Percentiles rank a stretch among this genome's conserved stretches.
phyloP scores from a whole-genome alignment of 2,888 invertebrate genomes.

The Trypoxylon attenuatum region DNA sequence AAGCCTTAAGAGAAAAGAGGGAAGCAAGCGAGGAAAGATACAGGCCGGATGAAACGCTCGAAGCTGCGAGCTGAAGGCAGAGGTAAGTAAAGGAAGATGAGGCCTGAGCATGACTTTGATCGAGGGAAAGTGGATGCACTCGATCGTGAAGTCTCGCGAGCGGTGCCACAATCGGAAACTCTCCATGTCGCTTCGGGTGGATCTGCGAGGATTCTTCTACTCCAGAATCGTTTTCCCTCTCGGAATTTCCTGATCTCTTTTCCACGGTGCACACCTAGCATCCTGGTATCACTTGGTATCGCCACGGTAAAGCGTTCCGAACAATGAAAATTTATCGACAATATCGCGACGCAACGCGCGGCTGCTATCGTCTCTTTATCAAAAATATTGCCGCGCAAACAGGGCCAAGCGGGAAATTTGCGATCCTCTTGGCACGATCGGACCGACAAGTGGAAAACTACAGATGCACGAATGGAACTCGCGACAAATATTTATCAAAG shows the following conservation, averaged over 20 bases:
- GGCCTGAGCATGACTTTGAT: conserved; percentile 61
- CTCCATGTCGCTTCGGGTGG: conserved; percentile 58
- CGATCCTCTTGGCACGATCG: too few species aligned
- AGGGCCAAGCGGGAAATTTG: too few species aligned
- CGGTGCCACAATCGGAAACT: conserved; percentile 67
- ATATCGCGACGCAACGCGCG: conserved; percentile 17
- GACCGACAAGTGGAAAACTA: too few species aligned
- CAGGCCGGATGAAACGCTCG: conserved; percentile 22
- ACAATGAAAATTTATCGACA: conserved; percentile 45
- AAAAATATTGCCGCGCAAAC: too few species aligned
- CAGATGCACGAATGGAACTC: too few species aligned
- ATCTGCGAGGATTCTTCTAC: conserved; percentile 36
- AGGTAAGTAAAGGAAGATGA: conserved; percentile 33
- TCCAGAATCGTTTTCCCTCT: conserved; percentile 25
- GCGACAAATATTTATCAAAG: too few species aligned
- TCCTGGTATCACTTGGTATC: too few species aligned
- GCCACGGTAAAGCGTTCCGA: too few species aligned
- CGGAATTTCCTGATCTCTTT: conserved; percentile 32
- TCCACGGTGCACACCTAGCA: background rate
- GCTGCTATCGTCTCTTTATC: too few species aligned
- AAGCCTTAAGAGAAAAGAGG: conserved; percentile 22
- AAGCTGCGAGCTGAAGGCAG: too few species aligned
- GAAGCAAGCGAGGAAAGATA: conserved; percentile 29
- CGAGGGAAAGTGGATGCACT: conserved; percentile 65
- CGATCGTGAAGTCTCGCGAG: conserved; percentile 65